Base-by-base conservation (phyloP, 2,888 invertebrate genomes). In the Hylaea fasciaria region DNA sequence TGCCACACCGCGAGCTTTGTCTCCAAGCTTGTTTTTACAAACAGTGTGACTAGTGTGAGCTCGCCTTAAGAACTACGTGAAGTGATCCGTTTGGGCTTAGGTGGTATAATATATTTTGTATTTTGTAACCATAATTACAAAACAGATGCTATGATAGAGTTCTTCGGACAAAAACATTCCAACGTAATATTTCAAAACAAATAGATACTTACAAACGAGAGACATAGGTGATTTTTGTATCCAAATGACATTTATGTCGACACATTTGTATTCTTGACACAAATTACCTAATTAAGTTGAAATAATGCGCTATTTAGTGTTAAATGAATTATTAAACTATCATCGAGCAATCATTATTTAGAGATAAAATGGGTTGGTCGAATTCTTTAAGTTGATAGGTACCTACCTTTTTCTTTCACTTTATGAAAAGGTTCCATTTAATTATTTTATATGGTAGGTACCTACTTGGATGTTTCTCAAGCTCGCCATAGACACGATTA, bases 1-100 rank as follows among this genome's bases (percentile, higher is more conserved):
- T 66, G 64, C 67, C 69, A 64, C 77, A 74, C 74, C 75, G 77
- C 69, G 57, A 65, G 73, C 68, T 63, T 73, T 72, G 76, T 73
- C 52, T 51, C 40, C 9, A 16, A 22, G 13, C 28, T 22, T n/a
- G 44, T 51, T 57, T 47, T 56, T 46, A 37, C 17, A 53, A 53
- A 12, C 40, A 28, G 16, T 46, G 51, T 55, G 48, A 53, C 9
- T 32, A 28, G 16, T 46, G 51, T 55, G 48, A 53, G 57, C 47
- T 49, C 55, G 14, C 56, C 47, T 39, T 13, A 49, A 47, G 37
- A 54, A 64, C 49, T 32, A 40, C n/a, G 29, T 52, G 14, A 55
- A 65, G 62, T 62, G 57, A 56, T 40, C 60, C 64, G 63, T 65
- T 64, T 58, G 43, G 16, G 10, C 28, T 44, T 47, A 17, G 39